A percentile compares a stretch with the other conserved stretches of the same genome.
phyloP scores from a whole-genome alignment of 2,113 vertebrate species.

The Sapayoa aenigma region DNA sequence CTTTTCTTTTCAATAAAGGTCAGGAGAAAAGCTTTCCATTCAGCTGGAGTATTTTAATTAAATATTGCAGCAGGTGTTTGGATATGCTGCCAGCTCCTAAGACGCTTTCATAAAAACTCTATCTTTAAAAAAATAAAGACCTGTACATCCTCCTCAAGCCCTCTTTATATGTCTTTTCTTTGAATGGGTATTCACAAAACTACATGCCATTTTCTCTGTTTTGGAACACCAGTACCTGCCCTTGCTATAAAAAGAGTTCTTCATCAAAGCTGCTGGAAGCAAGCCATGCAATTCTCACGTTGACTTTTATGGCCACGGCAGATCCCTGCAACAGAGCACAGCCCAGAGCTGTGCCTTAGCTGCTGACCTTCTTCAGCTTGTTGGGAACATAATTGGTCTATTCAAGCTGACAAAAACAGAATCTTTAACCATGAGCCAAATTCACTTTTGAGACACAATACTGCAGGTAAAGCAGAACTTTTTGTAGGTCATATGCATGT shows the following conservation, averaged over 20 bases:
- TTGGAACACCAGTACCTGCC: not conserved
- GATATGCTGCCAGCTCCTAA: slow-evolving; percentile 14
- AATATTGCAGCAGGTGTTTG: slow-evolving; percentile 51
- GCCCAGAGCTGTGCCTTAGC: not conserved
- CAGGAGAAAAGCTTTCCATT: slow-evolving; percentile 20
- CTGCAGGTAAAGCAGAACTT: not conserved
- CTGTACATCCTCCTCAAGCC: not conserved
- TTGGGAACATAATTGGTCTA: not conserved
- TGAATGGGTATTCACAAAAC: not conserved
- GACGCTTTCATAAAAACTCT: slow-evolving; percentile 8
- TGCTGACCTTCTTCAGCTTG: not conserved
- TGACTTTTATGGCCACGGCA: not conserved
- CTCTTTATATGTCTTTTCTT: not conserved
- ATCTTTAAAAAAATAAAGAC: not conserved
- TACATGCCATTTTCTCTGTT: not conserved
- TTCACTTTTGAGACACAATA: not conserved
- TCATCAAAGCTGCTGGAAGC: not conserved
- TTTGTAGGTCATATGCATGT: not conserved
- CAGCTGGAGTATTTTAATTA: slow-evolving; percentile 46
- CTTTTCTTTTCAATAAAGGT: slow-evolving; percentile 39
- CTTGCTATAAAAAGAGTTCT: not conserved
- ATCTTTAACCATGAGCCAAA: not conserved
- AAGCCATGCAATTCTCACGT: not conserved
- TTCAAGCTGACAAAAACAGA: not conserved
- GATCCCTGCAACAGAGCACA: not conserved